Base-by-base conservation (phyloP, 2,113 vertebrate species). In the Ivindomyrus marchei region DNA sequence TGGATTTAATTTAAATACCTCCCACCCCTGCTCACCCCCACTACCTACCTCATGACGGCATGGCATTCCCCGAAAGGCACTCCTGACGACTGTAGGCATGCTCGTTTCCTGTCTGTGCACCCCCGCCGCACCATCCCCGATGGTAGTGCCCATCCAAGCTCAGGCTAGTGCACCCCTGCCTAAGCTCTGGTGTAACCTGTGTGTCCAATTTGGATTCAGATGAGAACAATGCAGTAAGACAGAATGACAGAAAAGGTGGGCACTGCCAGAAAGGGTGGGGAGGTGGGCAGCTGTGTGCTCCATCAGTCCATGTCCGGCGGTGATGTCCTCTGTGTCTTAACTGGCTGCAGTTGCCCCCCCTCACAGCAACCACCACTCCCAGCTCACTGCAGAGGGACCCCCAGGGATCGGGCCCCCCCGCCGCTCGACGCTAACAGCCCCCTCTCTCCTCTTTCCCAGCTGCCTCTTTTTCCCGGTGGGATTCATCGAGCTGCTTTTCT, bases 41-140 rank as follows among this genome's bases (percentile, higher is more conserved):
- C 36, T 39, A 27, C 52, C 24, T 89, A 53, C 62, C 85, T 87
- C 85, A 87, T 50, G 85, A 36, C 58, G 77, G 88, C 90, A 89
- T 90, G 90, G 88, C 90, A 88, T 90, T 80, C 90, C 62, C 74
- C 77, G 36, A 89, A 13, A 70, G 47, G 88, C 88, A 89, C 88
- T 89, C 47, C 36, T 53, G 62, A 24, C 58, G 13, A 77, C 49
- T 85, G 49, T 85, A 52, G 66, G 90, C 90, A 90, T 90, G 90
- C 50, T 74, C 45, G 21, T 70, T 70, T 85, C 80, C 83, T n/a
- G 89, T 87, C 85, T 87, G 90, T 88, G 50, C 50, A 46, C 39
- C n/a, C 53, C 50, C 70, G 11, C 36, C n/a, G 83, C 87, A 4
- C 19, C 87, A 27, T 31, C 42, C 70, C 39, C 4, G 74, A 42